Evolutionary conservation across 2,888 invertebrate species (phyloP), one percentile per base, ranked within the genome.

Genomic region (Drosophila cognata): DNA sequence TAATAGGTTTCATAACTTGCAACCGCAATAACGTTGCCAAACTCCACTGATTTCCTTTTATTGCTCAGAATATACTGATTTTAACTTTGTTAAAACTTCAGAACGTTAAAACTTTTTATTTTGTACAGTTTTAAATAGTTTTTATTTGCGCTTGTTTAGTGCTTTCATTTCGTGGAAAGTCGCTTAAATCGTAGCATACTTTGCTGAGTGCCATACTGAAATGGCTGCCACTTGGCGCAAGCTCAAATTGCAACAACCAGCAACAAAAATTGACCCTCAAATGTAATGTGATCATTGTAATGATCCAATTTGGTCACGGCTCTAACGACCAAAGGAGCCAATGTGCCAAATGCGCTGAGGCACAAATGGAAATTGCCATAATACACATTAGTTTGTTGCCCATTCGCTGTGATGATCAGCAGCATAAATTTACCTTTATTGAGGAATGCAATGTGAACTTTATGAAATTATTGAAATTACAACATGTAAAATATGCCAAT

Each of bases 281-380:
- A 25, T 41, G 57, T 60, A 67, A 73, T 76, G 61, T 52, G 80
- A 84, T 84, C 88, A 80, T 84, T 89, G 79, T 78, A 87, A 89
- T 75, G 74, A 58, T 73, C 53, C 74, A 69, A 81, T 77, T 84
- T 79, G 70, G 63, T 65, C 77, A 64, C 65, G 48, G 63, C 16
- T 56, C 28, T 52, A 41, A 58, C 29, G 46, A 50, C 65, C 65
- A 64, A 41, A 38, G 21, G 10, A 46, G 31, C 41, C 70, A 66
- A 71, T 62, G 61, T 65, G n/a, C 58, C 53, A 62, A 66, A 60
- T 56, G 55, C 52, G 58, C 31, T 41, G 21, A 25, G 60, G n/a
- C 50, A 63, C 38, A 62, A 66, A 41, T 64, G 68, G 50, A 31
- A 64, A 65, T 58, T 46, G 72, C 62, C 60, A 79, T 64, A 81